Conservation (phyloP, 2,113 vertebrate species). For the Epinephelus fuscoguttatus region DNA sequence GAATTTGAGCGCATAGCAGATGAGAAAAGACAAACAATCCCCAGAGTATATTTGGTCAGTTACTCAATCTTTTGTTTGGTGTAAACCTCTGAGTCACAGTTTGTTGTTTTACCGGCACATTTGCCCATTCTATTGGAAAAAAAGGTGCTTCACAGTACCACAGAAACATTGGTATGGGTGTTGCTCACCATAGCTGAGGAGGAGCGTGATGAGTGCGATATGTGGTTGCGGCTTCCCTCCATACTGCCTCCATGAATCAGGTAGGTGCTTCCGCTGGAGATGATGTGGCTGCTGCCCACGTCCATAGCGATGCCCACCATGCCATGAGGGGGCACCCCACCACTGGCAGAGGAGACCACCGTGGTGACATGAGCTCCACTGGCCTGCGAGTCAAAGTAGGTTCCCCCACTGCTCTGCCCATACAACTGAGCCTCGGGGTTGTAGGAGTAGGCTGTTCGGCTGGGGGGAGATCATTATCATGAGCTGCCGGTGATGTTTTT, state of each 20-base stretch:
- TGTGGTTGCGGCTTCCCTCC: conserved; percentile 92
- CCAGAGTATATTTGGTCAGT: neutral
- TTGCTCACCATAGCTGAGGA: conserved; percentile 96
- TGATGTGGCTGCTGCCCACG: conserved; percentile 91
- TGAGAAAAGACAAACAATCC: neutral
- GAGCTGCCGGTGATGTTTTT: neutral
- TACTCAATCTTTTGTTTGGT: neutral
- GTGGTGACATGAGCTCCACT: conserved; percentile 93
- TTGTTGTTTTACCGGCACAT: neutral
- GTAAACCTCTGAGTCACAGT: neutral
- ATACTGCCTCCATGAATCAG: conserved; percentile 93
- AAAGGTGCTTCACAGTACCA: neutral
- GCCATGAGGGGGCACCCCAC: conserved; percentile 89
- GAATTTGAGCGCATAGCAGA: neutral
- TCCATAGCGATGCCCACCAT: conserved; percentile 99
- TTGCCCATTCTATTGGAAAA: neutral
- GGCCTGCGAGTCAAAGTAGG: conserved; percentile 93
- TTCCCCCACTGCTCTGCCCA: conserved; percentile 87
- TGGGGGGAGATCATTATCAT: conserved; percentile 68
- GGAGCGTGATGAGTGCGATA: conserved; percentile 94
- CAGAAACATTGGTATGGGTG: neutral
- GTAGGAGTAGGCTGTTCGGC: conserved; percentile 94
- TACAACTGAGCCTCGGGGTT: conserved; percentile 94
- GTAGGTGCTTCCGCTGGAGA: conserved; percentile 94
- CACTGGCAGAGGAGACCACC: conserved; percentile 91